Percentiles rank a stretch among this genome's conserved stretches.
Conservation (phyloP, 2,113 vertebrate genomes). For the Macrotus californicus region DNA sequence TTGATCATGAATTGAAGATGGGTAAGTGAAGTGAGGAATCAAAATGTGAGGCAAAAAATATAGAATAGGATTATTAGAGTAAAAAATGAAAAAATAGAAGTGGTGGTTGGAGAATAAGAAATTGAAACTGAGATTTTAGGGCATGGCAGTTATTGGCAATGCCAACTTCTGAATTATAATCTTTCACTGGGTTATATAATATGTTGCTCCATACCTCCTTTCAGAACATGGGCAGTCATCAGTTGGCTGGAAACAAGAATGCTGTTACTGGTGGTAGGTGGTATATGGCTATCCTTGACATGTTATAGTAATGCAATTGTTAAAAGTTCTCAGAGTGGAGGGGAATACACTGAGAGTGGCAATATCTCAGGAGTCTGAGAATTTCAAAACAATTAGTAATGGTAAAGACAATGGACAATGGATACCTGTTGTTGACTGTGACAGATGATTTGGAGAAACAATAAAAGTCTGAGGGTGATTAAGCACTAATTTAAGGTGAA, state of each 20-base stretch:
- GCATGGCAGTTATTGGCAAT: background rate
- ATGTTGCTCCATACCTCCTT: background rate
- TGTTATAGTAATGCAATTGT: background rate
- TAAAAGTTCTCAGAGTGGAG: background rate
- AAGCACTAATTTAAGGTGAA: slow-evolving; percentile 36
- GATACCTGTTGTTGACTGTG: background rate
- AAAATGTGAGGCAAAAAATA: background rate
- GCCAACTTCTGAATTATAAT: background rate
- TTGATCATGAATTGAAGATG: background rate
- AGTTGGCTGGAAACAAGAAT: background rate
- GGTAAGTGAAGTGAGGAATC: background rate
- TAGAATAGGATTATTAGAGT: background rate
- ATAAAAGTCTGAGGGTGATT: slow-evolving; percentile 17
- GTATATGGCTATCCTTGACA: background rate
- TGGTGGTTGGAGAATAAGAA: background rate
- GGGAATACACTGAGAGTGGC: background rate
- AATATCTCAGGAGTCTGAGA: background rate
- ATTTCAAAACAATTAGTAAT: background rate
- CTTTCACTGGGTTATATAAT: background rate
- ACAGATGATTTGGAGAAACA: slow-evolving; percentile 7
- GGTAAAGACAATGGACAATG: background rate
- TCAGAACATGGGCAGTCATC: background rate
- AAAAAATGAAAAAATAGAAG: background rate
- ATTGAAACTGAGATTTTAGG: background rate
- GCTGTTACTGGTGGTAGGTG: background rate